Conservation (phyloP, 1,140 invertebrate genomes). For the Sycophaga agraensis region DNA sequence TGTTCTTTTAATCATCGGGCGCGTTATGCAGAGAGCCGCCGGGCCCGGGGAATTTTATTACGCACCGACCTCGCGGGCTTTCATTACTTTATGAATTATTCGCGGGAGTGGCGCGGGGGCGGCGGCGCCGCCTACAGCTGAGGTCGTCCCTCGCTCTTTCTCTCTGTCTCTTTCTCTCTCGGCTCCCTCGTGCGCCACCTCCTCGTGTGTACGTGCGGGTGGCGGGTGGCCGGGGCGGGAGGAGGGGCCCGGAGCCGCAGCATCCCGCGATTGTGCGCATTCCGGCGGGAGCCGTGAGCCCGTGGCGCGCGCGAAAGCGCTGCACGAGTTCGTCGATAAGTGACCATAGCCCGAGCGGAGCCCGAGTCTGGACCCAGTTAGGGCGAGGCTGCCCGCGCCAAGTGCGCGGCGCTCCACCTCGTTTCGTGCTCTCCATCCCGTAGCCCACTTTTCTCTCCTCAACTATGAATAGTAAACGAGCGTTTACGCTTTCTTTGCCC, state of each 20-base stretch:
- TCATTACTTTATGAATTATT: conserved; percentile 17
- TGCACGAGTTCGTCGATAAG: conserved; percentile 16
- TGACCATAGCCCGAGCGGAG: conserved; percentile 2
- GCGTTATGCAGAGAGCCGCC: not conserved
- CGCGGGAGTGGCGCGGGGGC: not conserved
- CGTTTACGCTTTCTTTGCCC: no score
- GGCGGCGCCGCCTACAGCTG: no score
- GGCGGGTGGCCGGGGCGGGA: no score
- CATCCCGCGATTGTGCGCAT: conserved; percentile 34
- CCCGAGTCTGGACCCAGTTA: not conserved
- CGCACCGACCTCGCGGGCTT: not conserved
- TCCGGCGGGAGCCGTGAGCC: conserved; percentile 17
- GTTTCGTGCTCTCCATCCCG: no score
- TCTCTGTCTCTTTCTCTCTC: no score
- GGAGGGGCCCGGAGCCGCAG: not conserved
- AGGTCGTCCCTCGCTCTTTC: no score
- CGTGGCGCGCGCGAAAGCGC: not conserved
- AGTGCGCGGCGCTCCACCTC: no score
- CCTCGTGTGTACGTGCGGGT: no score
- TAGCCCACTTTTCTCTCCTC: no score
- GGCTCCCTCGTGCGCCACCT: no score
- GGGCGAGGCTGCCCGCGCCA: conserved; percentile 2
- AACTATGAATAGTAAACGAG: no score
- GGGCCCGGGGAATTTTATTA: conserved; percentile 1
- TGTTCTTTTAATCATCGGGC: conserved; percentile 7